Base-by-base conservation (phyloP, 2,888 invertebrate species). In the Oasisia sp. region DNA sequence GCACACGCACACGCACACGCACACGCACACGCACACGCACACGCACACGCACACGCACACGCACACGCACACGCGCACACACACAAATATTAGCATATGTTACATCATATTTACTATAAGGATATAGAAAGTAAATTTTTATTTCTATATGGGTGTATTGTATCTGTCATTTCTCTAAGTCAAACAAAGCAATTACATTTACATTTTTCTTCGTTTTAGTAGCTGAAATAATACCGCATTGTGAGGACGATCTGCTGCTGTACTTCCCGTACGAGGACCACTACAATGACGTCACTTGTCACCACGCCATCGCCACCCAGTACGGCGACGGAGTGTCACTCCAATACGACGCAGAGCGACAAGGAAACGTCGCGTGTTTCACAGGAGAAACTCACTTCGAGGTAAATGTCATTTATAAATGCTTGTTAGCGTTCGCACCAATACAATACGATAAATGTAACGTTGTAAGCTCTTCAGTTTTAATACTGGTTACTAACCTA, bases 331-430 rank as follows among this genome's bases (percentile, higher is more conserved):
- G 58, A 14, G 58, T 58, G 58, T 58, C 58, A 58, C 58, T 58
- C 14, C 58, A 58, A 27, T 58, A 19, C 14, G 58, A 58, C 27
- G 19, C 58, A 58, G 58, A 58, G 14, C 8, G 90, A 90, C 12
- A 58, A 14, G 90, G 90, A 90, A 90, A 90, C 44, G 90, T 90
- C 32, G 90, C 90, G 19, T 90, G 90, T 44, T 90, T 90, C 90
- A 90, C 90, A n/a, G 90, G 90, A 38, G 44, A 14, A 19, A 38
- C 90, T 90, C 90, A 90, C 44, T 90, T 90, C 90, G 90, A 90
- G 90, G 90, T 90, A 38, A 44, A 44, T 90, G 14, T 44, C 14
- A 27, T 9, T 14, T 58, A 58, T 58, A n/a, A n/a, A n/a, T n/a
- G 58, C 14, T 58, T 19, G 19, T 5, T 12, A 58, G 27, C 58